Evolutionary conservation across 2,888 invertebrate species (phyloP), one percentile per base, ranked within the genome.

Genomic region (Sphecodes monilicornis): DNA sequence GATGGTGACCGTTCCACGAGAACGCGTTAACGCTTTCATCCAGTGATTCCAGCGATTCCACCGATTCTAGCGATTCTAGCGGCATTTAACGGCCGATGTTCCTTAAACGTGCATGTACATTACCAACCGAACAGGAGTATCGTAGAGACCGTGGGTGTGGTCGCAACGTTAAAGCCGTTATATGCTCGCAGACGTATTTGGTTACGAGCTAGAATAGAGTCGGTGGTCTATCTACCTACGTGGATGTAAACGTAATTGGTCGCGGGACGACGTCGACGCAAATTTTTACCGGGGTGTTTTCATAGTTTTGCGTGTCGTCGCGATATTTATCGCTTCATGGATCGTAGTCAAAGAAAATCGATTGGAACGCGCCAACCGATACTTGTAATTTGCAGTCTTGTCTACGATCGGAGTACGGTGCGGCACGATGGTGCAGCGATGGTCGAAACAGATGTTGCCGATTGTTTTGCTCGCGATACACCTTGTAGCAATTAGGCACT

Each of bases 181-280:
- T 88, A 87, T n/a, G 54, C 77, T 77, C 74, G 70, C 81, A 86
- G 93, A 93, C 94, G 92, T 93, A 93, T 94, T 94, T 94, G 94
- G 93, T 92, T 92, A 90, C 90, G 91, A 91, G 89, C 90, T 91
- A 90, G 87, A 88, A 91, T 91, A 90, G 66, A 66, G 87, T 84
- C 89, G 83, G 76, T 87, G 36, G 32, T 66, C 66, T 66, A 84
- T 72, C 89, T 90, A 77, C 89, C 88, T 90, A 90, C 90, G 90
- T 90, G 74, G 69, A 80, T 32, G 39, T 82, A 75, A 84, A 84
- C 76, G 74, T 85, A 87, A 84, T 80, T 57, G 73, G 3, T 22
- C 10, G 4, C 66, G 32, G 8, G n/a, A 54, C 18, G 32, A 32
- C 64, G 66, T 66, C 1, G 10, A 54, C 66, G 36, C 22, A 32